phyloP scores from a whole-genome alignment of 1,140 invertebrate species.

The Aleiodes sp. region DNA sequence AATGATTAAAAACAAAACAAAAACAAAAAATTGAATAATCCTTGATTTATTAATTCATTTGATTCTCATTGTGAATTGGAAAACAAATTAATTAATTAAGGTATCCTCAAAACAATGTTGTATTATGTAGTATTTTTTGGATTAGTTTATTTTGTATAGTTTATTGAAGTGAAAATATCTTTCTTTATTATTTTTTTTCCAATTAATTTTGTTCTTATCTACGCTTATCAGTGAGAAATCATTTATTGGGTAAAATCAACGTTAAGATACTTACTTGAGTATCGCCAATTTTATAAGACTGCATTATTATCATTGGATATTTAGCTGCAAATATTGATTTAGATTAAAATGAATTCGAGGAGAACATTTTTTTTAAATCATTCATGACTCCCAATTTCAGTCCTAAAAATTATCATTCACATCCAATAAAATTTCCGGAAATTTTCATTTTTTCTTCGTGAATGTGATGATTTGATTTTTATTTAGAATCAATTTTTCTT shows the following conservation, averaged over 20 bases:
- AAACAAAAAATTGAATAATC: neutral
- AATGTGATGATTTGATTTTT: too few species aligned
- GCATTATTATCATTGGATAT: constrained; percentile 45
- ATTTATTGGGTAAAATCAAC: neutral
- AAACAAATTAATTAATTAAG: neutral
- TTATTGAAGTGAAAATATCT: neutral
- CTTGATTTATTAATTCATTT: neutral
- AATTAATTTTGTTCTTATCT: neutral
- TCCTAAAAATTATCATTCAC: too few species aligned
- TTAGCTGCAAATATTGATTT: neutral
- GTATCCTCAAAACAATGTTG: constrained; percentile 7
- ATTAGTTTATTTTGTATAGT: constrained; percentile 11
- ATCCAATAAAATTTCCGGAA: too few species aligned
- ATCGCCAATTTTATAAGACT: constrained; percentile 55
- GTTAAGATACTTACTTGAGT: constrained; percentile 15
- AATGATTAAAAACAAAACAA: neutral
- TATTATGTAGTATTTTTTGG: constrained; percentile 9
- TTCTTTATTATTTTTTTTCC: neutral
- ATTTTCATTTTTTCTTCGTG: too few species aligned
- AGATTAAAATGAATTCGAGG: neutral
- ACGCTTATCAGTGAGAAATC: neutral
- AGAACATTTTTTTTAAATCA: neutral
- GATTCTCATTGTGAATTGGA: neutral
- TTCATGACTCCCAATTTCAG: too few species aligned
- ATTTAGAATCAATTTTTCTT: too few species aligned